A percentile compares a stretch with the other conserved stretches of the same genome.
phyloP scores from a whole-genome alignment of 1,140 invertebrate genomes.

The Venturia canescens region DNA sequence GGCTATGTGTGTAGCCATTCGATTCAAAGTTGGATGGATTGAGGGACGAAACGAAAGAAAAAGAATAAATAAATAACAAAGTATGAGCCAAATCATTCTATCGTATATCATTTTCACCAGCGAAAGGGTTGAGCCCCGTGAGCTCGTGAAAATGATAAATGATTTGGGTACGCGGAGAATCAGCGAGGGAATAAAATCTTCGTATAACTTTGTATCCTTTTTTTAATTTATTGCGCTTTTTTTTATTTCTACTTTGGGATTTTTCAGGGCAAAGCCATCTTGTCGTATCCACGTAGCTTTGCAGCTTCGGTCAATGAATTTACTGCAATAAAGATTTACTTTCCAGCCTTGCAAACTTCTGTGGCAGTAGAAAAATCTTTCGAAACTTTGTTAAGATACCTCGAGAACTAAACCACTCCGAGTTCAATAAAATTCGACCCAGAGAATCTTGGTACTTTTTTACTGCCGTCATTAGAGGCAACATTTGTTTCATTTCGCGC shows the following conservation, averaged over 20 bases:
- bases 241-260: constrained; percentile 54
- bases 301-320: too few species aligned
- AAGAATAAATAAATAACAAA: background rate
- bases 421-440: too few species aligned
- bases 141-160: constrained; percentile 1
- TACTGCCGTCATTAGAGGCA: too few species aligned
- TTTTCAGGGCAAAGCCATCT: too few species aligned
- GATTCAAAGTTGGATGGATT: constrained; percentile 19
- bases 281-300: too few species aligned
- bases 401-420: too few species aligned
- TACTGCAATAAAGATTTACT: too few species aligned
- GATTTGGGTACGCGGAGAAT: background rate
- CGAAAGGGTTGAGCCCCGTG: background rate
- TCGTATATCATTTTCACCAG: background rate
- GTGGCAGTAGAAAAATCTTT: too few species aligned
- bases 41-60: background rate
- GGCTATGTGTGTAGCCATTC: constrained; percentile 2
- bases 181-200: background rate
- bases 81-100: background rate
- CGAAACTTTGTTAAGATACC: too few species aligned
- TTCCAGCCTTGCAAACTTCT: too few species aligned
- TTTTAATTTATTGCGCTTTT: constrained; percentile 52
- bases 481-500: too few species aligned
- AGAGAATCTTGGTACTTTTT: too few species aligned
- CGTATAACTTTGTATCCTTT: constrained; percentile 51